Percentiles rank a stretch among this genome's conserved stretches.
These are phyloP conservation scores for Cottus gobio DNA, from an alignment of 2,113 vertebrate genomes.

Conservation along the genomic window DNA sequence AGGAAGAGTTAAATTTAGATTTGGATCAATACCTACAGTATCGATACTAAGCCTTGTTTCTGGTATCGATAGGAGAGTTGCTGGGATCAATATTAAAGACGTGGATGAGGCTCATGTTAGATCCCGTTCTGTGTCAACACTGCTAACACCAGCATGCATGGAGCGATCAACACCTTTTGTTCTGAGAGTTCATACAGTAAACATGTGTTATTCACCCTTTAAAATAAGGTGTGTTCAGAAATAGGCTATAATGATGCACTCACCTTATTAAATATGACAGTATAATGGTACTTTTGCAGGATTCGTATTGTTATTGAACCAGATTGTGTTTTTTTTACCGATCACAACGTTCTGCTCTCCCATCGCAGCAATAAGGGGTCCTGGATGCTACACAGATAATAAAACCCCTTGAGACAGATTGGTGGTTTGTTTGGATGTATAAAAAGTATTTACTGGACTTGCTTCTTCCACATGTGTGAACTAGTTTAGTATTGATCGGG, in stretches of 20 bases:
- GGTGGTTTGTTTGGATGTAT: background rate
- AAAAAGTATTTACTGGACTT: background rate
- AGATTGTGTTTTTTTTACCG: background rate
- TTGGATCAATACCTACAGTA: background rate
- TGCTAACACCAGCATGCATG: background rate
- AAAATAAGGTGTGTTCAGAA: background rate
- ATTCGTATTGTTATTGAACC: background rate
- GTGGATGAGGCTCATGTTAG: background rate
- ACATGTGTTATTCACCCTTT: background rate
- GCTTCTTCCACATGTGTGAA: background rate
- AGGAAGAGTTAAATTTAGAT: background rate
- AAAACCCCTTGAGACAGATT: background rate
- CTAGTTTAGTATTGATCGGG: background rate
- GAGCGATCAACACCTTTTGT: background rate
- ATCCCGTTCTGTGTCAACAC: background rate
- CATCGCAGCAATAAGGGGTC: background rate
- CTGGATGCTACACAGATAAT: background rate
- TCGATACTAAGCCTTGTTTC: background rate
- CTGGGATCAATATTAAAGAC: background rate
- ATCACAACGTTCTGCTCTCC: background rate
- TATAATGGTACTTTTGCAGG: background rate
- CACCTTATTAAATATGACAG: too few relatives aligned
- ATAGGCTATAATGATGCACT: background rate
- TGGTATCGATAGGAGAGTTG: background rate
- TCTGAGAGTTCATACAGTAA: background rate